phyloP scores from a whole-genome alignment of 2,113 vertebrate genomes.

The Antechinus flavipes region DNA sequence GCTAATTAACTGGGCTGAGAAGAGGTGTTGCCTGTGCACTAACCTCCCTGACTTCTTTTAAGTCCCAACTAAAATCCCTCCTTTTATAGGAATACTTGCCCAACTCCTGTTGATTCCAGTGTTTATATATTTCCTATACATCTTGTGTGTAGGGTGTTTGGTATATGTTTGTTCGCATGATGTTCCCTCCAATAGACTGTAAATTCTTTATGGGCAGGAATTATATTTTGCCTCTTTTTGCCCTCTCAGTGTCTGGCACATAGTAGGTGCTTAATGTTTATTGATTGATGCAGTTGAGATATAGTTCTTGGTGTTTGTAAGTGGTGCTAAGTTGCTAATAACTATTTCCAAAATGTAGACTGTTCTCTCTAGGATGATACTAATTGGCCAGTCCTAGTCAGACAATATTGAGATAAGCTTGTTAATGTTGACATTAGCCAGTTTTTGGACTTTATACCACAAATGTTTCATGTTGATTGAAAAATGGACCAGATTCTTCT shows the following conservation, averaged over 20 bases:
- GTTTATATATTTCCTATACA: neutral
- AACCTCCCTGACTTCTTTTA: neutral
- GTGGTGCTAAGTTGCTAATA: neutral
- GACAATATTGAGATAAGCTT: slow-evolving; percentile 25
- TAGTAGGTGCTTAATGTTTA: neutral
- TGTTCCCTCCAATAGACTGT: neutral
- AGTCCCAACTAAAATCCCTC: neutral
- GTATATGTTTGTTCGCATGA: neutral
- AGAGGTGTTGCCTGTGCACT: neutral
- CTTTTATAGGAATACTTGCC: neutral
- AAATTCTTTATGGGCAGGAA: neutral
- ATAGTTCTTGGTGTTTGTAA: neutral
- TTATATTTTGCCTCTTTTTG: neutral
- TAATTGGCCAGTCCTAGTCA: slow-evolving; percentile 16
- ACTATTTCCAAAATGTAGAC: neutral
- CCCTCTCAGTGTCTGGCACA: neutral
- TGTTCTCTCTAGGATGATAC: slow-evolving; percentile 6
- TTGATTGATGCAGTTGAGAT: neutral
- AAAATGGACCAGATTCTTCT: neutral
- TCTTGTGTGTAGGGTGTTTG: neutral
- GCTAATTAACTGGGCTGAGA: neutral
- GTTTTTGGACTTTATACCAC: neutral
- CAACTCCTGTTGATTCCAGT: neutral
- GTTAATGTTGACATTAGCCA: neutral
- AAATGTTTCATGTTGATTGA: neutral